Evolutionary conservation across 2,113 vertebrate genomes (phyloP), one percentile per base, ranked within the genome.

Genomic region (Tonatia bakeri): DNA sequence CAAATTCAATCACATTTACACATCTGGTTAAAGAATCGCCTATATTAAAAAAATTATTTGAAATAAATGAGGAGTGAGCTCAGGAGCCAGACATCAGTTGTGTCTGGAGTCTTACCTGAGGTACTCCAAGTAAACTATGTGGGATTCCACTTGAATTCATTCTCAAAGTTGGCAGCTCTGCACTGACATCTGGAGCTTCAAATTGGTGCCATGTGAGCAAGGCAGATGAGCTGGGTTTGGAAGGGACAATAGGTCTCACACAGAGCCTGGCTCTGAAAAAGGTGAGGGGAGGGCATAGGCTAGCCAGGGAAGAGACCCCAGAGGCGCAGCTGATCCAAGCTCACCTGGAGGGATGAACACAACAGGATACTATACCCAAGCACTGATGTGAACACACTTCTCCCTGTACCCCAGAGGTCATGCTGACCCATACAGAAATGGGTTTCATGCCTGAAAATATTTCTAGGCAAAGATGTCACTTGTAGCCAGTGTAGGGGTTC

Each of bases 171-270:
- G 50, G 33, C 0, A 2, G 52, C 64, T 72, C 31, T 0, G 1
- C 8, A 28, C 73, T 6, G 8, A 36, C 36, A 7, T 5, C 24
- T 31, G 16, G 40, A 28, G 72, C n/a, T 20, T 50, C 43, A 10
- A 11, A 14, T 33, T 15, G 7, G 0, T 4, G 33, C 89, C 56
- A 1, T 15, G 5, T 6, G 33, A 26, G 11, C 8, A 0, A 19
- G 0, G 0, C 33, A 28, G 15, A 16, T 26, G 76, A n/a, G 12
- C 56, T 8, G 20, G 64, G 33, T 24, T 36, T 61, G 69, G 54
- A 26, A 59, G 45, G 56, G 56, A 33, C 31, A n/a, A 14, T 4
- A 8, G 36, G 65, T 36, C 6, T 33, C 8, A 12, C n/a, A 11
- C 13, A 13, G 0, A 7, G 28, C 59, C 69, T 26, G 19, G 22